phyloP scores from a whole-genome alignment of 2,113 vertebrate genomes.

The Solenodon paradoxus region DNA sequence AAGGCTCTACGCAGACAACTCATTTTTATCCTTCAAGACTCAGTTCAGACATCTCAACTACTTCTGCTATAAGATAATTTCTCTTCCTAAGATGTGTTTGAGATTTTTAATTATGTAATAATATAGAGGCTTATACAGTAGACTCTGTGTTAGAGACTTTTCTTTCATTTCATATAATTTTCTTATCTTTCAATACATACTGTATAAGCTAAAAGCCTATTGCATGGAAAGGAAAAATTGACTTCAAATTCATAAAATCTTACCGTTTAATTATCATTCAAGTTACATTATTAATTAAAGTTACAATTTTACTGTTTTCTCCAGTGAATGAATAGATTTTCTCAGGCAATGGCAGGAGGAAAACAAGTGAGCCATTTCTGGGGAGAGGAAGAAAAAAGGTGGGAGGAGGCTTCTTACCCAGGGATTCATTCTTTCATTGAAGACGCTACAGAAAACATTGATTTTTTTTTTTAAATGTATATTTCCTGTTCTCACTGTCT shows the following conservation, averaged over 20 bases:
- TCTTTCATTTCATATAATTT: not conserved
- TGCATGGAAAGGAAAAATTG: not conserved
- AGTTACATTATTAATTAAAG: not conserved
- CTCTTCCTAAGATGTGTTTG: not conserved
- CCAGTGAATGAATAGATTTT: not conserved
- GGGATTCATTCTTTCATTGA: not conserved
- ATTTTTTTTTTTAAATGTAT: not conserved
- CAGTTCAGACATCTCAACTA: not conserved
- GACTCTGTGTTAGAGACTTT: not conserved
- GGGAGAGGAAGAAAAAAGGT: not conserved
- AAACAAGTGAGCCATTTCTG: not conserved
- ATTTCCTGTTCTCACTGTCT: not conserved
- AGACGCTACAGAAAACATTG: not conserved
- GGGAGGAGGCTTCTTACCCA: not conserved
- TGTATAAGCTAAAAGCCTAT: not conserved
- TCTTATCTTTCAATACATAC: not conserved
- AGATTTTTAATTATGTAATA: not conserved
- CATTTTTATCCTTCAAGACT: not conserved
- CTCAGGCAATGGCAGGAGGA: not conserved
- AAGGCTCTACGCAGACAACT: not conserved
- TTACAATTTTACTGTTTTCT: not conserved
- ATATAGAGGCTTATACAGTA: not conserved
- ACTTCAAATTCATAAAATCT: constrained; percentile 13
- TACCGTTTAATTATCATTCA: not conserved
- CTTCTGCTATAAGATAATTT: not conserved